Conservation (phyloP, 2,113 vertebrate genomes). For the Tragelaphus buxtoni region DNA sequence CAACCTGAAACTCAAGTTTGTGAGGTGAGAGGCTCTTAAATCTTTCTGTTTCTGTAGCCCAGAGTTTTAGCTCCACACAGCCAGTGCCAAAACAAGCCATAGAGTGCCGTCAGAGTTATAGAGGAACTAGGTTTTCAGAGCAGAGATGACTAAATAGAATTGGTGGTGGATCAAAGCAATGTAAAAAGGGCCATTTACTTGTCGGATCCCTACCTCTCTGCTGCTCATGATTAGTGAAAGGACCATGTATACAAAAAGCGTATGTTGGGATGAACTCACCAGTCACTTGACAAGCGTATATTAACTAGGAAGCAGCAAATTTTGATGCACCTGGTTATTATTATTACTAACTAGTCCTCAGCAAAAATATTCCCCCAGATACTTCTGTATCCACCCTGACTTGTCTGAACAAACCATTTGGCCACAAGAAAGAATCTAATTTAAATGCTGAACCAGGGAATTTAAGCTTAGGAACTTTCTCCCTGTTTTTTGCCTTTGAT, state of each 20-base stretch:
- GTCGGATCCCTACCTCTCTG: not conserved
- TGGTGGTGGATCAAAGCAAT: slow-evolving; percentile 30
- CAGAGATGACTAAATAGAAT: slow-evolving; percentile 43
- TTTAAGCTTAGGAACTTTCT: not conserved
- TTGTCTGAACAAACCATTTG: not conserved
- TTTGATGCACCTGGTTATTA: not conserved
- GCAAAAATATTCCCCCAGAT: not conserved
- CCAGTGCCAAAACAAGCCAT: slow-evolving; percentile 57
- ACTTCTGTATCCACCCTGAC: not conserved
- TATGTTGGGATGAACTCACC: not conserved
- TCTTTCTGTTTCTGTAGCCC: slow-evolving; percentile 62
- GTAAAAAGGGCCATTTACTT: not conserved
- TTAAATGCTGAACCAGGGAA: not conserved
- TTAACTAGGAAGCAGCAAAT: not conserved
- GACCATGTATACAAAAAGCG: not conserved
- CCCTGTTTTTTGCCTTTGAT: not conserved
- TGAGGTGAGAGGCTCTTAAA: slow-evolving; percentile 58
- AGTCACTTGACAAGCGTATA: not conserved
- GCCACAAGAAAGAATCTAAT: not conserved
- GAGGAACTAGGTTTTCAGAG: slow-evolving; percentile 10
- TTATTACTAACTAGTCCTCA: not conserved
- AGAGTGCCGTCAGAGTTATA: not conserved
- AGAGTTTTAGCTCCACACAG: slow-evolving; percentile 29
- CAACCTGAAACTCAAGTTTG: slow-evolving; percentile 64
- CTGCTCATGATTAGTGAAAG: not conserved